These are phyloP conservation scores for Luperina nickerlii DNA, from an alignment of 2,888 invertebrate species.

Conservation along the genomic window DNA sequence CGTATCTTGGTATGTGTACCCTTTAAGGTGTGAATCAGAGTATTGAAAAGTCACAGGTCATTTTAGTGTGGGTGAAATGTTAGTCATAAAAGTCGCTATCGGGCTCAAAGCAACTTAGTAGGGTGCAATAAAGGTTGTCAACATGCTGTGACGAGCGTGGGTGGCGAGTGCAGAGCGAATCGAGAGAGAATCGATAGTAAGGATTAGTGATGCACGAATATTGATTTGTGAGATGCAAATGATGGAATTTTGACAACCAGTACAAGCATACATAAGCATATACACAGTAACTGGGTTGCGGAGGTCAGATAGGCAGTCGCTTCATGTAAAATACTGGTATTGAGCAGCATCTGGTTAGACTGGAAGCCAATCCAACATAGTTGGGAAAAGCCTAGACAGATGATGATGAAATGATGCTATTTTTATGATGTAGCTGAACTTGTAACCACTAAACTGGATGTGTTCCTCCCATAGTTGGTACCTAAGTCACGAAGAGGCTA, in stretches of 20 bases:
- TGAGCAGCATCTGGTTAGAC: background rate
- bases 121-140: constrained; percentile 68
- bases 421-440: no score
- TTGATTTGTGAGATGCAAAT: constrained; percentile 27
- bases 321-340: background rate
- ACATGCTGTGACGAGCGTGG: constrained; percentile 67
- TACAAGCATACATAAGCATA: no score
- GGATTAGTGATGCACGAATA: constrained; percentile 51
- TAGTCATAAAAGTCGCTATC: constrained; percentile 68
- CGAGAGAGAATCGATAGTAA: constrained; percentile 49
- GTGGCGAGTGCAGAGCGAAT: constrained; percentile 59
- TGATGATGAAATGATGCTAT: no score
- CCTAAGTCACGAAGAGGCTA: no score
- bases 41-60: constrained; percentile 58
- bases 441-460: no score
- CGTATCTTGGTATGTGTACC: constrained; percentile 34
- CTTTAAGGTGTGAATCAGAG: constrained; percentile 41
- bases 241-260: background rate
- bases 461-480: no score
- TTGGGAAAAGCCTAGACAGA: no score
- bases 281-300: no score
- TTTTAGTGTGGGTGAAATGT: constrained; percentile 57
- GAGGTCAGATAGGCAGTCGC: background rate
- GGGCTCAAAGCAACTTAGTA: constrained; percentile 77
- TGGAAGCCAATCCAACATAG: background rate